These are phyloP conservation scores for Aporrectodea caliginosa DNA, from an alignment of 1,140 invertebrate species.

Conservation along the genomic window DNA sequence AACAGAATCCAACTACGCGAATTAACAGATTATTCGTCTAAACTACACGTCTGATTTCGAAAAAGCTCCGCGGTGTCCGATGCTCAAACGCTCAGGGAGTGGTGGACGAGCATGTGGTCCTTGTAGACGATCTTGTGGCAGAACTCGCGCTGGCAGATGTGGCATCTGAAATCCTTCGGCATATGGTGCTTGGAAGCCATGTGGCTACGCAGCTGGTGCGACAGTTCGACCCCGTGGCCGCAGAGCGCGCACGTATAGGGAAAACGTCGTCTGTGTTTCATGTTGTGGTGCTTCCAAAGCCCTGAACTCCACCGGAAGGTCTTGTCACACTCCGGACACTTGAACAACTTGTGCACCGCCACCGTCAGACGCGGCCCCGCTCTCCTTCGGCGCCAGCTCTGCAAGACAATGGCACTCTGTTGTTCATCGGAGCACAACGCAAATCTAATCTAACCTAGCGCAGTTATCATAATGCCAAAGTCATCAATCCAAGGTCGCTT, in stretches of 20 bases:
- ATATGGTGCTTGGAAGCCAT: neutral
- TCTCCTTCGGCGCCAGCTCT: neutral
- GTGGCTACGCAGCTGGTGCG: neutral
- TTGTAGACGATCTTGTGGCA: neutral
- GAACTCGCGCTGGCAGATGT: neutral
- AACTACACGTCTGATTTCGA: no score
- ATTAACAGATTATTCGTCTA: no score
- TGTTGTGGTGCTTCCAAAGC: neutral
- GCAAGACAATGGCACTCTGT: neutral
- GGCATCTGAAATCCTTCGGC: neutral
- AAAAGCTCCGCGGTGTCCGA: no score
- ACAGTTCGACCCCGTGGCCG: neutral
- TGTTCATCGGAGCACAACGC: no score
- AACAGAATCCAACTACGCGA: no score
- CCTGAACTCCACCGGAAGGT: neutral
- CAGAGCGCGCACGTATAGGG: neutral
- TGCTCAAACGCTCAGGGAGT: neutral
- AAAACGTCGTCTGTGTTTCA: neutral
- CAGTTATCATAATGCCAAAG: no score
- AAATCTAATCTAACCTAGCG: no score
- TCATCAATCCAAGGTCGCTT: no score
- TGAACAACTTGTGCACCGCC: neutral
- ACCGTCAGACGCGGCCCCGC: neutral
- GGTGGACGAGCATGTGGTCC: neutral
- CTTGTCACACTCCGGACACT: neutral